These are phyloP conservation scores for Drosophila diplacantha DNA, from an alignment of 2,888 invertebrate species.

Conservation along the genomic window DNA sequence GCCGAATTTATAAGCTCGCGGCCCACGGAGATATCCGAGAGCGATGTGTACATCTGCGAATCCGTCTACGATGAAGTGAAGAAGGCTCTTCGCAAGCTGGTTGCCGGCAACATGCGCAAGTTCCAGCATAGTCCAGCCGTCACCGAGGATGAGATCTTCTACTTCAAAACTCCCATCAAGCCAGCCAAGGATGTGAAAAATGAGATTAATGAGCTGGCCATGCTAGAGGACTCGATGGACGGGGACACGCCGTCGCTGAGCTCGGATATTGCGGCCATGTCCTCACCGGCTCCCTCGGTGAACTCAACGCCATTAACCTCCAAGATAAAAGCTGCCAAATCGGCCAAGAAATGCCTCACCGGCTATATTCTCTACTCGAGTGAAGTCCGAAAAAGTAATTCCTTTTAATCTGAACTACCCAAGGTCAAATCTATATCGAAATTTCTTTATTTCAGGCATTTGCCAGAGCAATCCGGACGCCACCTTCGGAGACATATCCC, in stretches of 20 bases:
- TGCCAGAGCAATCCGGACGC: conserved; percentile 96
- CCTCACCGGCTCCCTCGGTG: conserved; percentile 78
- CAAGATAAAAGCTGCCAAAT: conserved; percentile 80
- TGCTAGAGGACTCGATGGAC: conserved; percentile 89
- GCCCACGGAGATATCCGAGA: conserved; percentile 94
- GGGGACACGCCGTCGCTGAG: conserved; percentile 88
- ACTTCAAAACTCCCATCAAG: conserved; percentile 84
- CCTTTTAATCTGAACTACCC: accelerated
- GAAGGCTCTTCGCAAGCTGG: conserved; percentile 84
- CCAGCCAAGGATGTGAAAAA: conserved; percentile 78
- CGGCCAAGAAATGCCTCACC: conserved; percentile 92
- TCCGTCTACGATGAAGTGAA: conserved; percentile 93
- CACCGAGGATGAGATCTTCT: conserved; percentile 94
- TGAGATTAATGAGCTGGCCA: conserved; percentile 73
- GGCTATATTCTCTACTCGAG: conserved; percentile 99
- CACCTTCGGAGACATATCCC: conserved; percentile 91
- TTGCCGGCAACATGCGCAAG: conserved; percentile 84
- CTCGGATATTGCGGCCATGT: conserved; percentile 85
- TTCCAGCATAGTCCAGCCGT: conserved; percentile 89
- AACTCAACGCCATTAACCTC: conserved; percentile 77
- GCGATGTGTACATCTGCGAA: conserved; percentile 95
- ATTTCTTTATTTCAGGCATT: conserved; percentile 79
- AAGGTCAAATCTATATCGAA: too few relatives aligned
- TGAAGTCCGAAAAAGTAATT: conserved; percentile 88
- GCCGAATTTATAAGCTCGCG: conserved; percentile 93